Percentiles rank a stretch among this genome's conserved stretches.
Evolutionary conservation across 2,113 vertebrate genomes (phyloP).

Genomic region (Alces alces): DNA sequence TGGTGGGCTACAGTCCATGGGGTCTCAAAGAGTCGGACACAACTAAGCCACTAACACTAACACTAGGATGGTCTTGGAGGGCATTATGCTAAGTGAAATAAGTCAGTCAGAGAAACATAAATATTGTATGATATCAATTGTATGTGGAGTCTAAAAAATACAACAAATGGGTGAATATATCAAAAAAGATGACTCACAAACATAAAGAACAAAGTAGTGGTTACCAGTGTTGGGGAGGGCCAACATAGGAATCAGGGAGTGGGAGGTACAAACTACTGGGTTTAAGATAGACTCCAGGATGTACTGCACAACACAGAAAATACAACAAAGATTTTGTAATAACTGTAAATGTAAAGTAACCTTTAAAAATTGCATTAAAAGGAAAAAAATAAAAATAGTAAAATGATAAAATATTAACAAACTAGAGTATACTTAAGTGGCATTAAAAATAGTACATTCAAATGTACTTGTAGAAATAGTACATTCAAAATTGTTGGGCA

Average conservation of each 20-base stretch:
- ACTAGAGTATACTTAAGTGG: neutral
- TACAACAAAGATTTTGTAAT: neutral
- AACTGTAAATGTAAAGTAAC: neutral
- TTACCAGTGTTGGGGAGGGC: neutral
- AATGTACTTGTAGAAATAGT: neutral
- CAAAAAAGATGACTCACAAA: neutral
- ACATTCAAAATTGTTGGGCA: neutral
- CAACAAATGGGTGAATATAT: neutral
- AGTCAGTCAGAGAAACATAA: neutral
- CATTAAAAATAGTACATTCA: neutral
- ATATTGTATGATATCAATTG: neutral
- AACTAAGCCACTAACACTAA: neutral
- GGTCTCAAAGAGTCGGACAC: neutral
- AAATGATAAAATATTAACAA: neutral
- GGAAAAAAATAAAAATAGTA: neutral
- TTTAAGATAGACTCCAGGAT: neutral
- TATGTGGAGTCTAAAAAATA: neutral
- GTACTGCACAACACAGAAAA: neutral
- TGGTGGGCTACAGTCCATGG: neutral
- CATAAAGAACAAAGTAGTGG: neutral
- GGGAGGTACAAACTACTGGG: neutral
- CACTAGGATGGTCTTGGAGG: neutral
- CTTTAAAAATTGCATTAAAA: neutral
- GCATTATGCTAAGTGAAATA: neutral
- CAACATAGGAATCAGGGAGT: neutral